Percentiles rank a stretch among this genome's conserved stretches.
These are phyloP conservation scores for Scaptomyza reducta DNA, from an alignment of 2,888 invertebrate genomes.

Conservation along the genomic window DNA sequence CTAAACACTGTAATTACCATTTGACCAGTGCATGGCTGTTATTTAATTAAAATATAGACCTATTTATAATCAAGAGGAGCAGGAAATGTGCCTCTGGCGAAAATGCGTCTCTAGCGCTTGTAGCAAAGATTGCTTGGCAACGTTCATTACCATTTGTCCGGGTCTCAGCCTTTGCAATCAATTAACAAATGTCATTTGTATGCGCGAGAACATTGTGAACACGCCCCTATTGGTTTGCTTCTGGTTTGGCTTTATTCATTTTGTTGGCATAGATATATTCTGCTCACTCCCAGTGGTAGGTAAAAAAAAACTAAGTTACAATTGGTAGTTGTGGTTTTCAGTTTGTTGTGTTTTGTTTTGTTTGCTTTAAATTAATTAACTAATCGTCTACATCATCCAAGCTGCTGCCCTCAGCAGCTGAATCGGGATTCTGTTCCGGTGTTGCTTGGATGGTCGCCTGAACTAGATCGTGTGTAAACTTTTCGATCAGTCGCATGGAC, in stretches of 20 bases:
- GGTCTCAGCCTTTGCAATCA: conserved; percentile 20
- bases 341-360: conserved; percentile 1
- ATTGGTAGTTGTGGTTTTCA: conserved; percentile 15
- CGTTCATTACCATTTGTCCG: conserved; percentile 28
- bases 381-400: conserved; percentile 53
- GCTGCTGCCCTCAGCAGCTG: conserved; percentile 41
- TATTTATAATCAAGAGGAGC: conserved; percentile 50
- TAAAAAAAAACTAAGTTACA: conserved; percentile 38
- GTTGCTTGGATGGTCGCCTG: conserved; percentile 67
- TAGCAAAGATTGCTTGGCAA: conserved; percentile 11
- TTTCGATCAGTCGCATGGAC: conserved; percentile 81
- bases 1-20: conserved; percentile 63
- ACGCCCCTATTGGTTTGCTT: conserved; percentile 19
- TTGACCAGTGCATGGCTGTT: conserved; percentile 51
- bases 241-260: conserved; percentile 35
- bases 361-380: conserved; percentile 21
- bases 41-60: conserved; percentile 73
- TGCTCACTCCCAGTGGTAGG: conserved; percentile 8
- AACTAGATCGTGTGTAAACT: conserved; percentile 83
- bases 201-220: conserved; percentile 19
- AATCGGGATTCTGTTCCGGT: conserved; percentile 15
- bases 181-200: conserved; percentile 34
- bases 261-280: conserved; percentile 16
- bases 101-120: conserved; percentile 10
- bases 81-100: conserved; percentile 25